Evolutionary conservation across 2,888 invertebrate species (phyloP).

Genomic region (Agrilus mali): DNA sequence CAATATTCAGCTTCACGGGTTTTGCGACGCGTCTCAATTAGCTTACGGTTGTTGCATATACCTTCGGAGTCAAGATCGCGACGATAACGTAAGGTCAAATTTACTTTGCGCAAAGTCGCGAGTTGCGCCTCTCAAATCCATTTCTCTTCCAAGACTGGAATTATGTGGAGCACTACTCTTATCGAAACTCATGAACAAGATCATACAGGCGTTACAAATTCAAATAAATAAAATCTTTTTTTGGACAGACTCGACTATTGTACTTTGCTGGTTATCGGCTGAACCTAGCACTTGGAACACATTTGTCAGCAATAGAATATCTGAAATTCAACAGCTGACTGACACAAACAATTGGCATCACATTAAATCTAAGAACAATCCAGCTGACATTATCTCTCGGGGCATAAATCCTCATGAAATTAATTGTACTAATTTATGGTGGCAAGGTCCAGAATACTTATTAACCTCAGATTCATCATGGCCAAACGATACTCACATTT

Average conservation of each 20-base stretch:
- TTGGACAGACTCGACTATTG: constrained; percentile 20
- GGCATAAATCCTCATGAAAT: constrained; percentile 1
- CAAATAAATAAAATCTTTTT: constrained; percentile 2
- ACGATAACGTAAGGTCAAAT: background rate
- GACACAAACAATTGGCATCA: constrained; percentile 7
- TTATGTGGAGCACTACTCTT: constrained; percentile 17
- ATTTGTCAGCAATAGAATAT: constrained; percentile 14
- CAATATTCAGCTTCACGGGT: constrained; percentile 7
- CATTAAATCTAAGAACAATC: constrained; percentile 6
- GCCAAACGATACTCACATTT: too few species aligned
- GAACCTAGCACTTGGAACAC: constrained; percentile 12
- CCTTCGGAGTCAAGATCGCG: background rate
- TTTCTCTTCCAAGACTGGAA: constrained; percentile 18
- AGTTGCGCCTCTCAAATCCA: constrained; percentile 7
- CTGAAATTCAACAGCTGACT: constrained; percentile 7
- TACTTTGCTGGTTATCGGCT: constrained; percentile 16
- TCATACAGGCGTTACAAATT: constrained; percentile 3
- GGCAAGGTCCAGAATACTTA: constrained; percentile 4
- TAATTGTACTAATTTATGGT: constrained; percentile 1
- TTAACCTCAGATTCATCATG: background rate
- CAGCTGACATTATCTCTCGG: constrained; percentile 8
- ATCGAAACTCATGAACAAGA: constrained; percentile 8
- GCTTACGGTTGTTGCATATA: constrained; percentile 6
- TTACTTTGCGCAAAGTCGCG: constrained; percentile 7
- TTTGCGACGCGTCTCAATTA: constrained; percentile 2